Conservation (phyloP, 1,140 invertebrate genomes). For the Drosophila santomea region DNA sequence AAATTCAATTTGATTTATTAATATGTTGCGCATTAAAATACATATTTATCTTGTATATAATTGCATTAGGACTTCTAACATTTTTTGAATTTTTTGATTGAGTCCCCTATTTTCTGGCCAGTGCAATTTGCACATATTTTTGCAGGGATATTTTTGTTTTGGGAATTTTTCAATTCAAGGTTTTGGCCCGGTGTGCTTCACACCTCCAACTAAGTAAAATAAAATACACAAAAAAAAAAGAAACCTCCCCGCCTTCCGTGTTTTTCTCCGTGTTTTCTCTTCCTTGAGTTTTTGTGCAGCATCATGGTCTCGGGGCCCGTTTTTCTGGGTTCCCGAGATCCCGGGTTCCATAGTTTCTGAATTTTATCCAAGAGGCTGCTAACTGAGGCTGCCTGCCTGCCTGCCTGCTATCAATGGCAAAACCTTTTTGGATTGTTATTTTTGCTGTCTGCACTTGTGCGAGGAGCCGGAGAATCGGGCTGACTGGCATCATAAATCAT, state of each 20-base stretch:
- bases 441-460: conserved; percentile 67
- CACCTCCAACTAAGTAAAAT: conserved; percentile 34
- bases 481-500: conserved; percentile 80
- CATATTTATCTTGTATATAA: background rate
- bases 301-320: conserved; percentile 27
- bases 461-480: conserved; percentile 22
- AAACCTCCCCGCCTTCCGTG: conserved; percentile 3
- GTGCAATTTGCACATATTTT: conserved; percentile 28
- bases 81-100: background rate
- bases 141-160: conserved; percentile 51
- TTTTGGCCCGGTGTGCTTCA: conserved; percentile 58
- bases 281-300: conserved; percentile 34
- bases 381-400: conserved; percentile 12
- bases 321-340: conserved; percentile 5
- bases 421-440: conserved; percentile 68
- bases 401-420: conserved; percentile 68
- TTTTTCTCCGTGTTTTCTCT: conserved; percentile 23
- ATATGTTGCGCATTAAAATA: too few relatives aligned
- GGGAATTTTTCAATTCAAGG: conserved; percentile 77
- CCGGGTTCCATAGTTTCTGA: background rate
- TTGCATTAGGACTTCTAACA: background rate
- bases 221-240: background rate
- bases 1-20: too few relatives aligned
- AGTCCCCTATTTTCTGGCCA: background rate
- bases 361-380: conserved; percentile 18